Evolutionary conservation across 2,113 vertebrate species (phyloP).

Genomic region (Perca flavescens): DNA sequence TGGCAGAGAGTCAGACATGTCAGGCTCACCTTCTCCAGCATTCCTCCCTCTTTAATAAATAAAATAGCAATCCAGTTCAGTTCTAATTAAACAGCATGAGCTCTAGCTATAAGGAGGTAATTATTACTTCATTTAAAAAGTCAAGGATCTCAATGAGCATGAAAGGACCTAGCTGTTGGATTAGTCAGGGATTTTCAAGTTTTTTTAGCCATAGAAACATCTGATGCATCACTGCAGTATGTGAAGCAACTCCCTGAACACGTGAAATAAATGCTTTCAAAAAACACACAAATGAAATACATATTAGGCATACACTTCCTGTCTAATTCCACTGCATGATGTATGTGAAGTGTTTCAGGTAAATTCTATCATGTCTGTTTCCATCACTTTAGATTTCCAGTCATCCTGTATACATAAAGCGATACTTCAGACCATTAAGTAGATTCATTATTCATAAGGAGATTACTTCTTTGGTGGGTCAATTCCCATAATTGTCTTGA

Average conservation of each 20-base stretch:
- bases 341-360: conserved; percentile 51
- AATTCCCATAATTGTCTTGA: conserved; percentile 79
- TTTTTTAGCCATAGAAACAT: conserved; percentile 1
- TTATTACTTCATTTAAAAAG: conserved; percentile 57
- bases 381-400: conserved; percentile 71
- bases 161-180: conserved; percentile 10
- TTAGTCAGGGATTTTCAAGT: not conserved
- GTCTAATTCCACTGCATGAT: not conserved
- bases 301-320: not conserved
- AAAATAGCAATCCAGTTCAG: conserved; percentile 49
- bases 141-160: conserved; percentile 19
- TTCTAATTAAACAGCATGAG: conserved; percentile 65
- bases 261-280: conserved; percentile 10
- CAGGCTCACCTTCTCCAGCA: conserved; percentile 53
- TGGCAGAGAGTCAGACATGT: conserved; percentile 58
- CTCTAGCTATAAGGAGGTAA: conserved; percentile 60
- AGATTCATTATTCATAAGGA: conserved; percentile 83
- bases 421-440: conserved; percentile 78
- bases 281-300: conserved; percentile 2
- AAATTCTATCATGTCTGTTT: conserved; percentile 54
- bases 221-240: conserved; percentile 18
- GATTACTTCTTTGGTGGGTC: conserved; percentile 81
- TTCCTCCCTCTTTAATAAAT: conserved; percentile 49
- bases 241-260: conserved; percentile 9
- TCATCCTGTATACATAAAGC: conserved; percentile 61